Evolutionary conservation across 1,140 invertebrate species (phyloP), one percentile per base, ranked within the genome.

Genomic region (Sitophilus oryzae): DNA sequence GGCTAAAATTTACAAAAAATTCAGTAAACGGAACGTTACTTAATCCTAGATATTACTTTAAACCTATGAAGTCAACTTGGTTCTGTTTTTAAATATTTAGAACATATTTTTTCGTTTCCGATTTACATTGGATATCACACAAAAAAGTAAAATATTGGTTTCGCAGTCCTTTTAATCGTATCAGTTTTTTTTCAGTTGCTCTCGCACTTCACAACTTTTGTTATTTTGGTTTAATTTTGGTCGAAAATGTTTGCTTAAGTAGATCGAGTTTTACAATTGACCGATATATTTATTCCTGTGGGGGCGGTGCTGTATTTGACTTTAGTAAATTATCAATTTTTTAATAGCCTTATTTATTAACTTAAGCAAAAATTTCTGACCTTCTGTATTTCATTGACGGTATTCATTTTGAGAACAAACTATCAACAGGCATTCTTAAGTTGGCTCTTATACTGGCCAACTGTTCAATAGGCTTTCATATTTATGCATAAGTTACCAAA

Each of bases 61-160:
- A 56, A 52, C 15, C 52, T 55, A 52, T 44, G 53, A 48, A 52
- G 59, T 61, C 59, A 58, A 56, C 58, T 69, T 66, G 66, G 61
- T 69, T 67, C 64, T 66, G 57, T 62, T 62, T 59, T 60, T 61
- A 62, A 56, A 59, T 48, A 70, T 70, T 70, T 70, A 70, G 68
- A 70, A 70, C 68, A 66, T 57, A 43, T 49, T 68, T 55, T 58
- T 67, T 63, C 59, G 57, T 65, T 63, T 61, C 58, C 47, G 49
- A 56, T 48, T 49, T 59, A 49, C 42, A 53, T 42, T 61, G 47
- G 54, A 65, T 55, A 58, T 63, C 61, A 63, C 63, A 63, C 59
- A 56, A 52, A 63, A 63, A 52, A 60, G 20, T 45, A 20, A 59
- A 52, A 47, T 22, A 23, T 44, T 44, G 25, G 25, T 11, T 30